Evolutionary conservation across 2,797 vertebrate species (phyloP).

Genomic region (Vultur gryphus): DNA sequence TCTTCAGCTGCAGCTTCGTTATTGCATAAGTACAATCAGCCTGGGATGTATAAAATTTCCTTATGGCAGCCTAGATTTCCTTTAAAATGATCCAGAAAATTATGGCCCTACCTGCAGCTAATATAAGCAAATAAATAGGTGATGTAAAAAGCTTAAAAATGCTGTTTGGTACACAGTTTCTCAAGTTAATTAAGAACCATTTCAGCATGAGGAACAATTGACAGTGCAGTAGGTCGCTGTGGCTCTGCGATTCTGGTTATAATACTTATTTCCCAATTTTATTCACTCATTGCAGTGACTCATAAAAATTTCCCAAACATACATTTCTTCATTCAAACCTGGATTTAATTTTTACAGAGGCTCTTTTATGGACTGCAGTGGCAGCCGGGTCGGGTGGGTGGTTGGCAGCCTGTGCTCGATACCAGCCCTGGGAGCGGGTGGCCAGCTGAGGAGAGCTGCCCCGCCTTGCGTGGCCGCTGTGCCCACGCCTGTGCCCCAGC

Average conservation of each 20-base stretch:
- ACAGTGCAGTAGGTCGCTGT: background rate
- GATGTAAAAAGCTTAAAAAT: background rate
- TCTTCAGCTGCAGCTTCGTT: background rate
- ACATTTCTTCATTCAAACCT: background rate
- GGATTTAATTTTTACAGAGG: background rate
- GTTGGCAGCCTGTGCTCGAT: background rate
- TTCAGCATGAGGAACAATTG: background rate
- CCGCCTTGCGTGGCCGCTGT: accelerated
- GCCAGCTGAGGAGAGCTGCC: background rate
- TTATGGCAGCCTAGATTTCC: background rate
- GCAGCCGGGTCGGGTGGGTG: accelerated
- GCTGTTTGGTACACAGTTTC: background rate
- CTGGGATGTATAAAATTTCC: background rate
- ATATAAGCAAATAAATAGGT: background rate
- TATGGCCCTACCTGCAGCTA: background rate
- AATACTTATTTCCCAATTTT: background rate
- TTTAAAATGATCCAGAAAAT: background rate
- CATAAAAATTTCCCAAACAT: background rate
- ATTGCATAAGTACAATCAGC: background rate
- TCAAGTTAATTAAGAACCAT: background rate
- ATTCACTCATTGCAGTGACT: background rate
- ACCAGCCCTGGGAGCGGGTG: background rate
- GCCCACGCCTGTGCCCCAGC: no score
- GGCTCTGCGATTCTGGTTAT: accelerated
- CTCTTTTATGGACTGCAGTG: background rate